These are phyloP conservation scores for Hypsopygia costalis DNA, from an alignment of 2,888 invertebrate genomes.

Conservation along the genomic window DNA sequence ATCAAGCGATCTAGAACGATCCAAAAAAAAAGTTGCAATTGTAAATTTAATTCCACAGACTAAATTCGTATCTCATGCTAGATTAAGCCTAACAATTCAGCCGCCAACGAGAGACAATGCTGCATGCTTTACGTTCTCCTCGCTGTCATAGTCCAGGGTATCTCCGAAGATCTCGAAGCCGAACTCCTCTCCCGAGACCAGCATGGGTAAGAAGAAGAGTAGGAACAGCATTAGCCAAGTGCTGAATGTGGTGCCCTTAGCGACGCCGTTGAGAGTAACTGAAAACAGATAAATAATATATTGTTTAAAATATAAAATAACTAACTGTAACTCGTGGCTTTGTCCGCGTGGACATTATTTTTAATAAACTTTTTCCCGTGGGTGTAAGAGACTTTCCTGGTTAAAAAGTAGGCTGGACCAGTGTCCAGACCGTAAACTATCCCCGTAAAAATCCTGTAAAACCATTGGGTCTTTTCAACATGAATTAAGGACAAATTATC, in stretches of 20 bases:
- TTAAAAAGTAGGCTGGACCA: no score
- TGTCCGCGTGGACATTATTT: no score
- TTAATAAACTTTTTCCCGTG: no score
- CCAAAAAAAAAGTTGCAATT: neutral
- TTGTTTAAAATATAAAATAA: no score
- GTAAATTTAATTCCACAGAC: constrained; percentile 12
- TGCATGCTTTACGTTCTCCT: constrained; percentile 22
- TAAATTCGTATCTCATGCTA: constrained; percentile 16
- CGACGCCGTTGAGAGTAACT: constrained; percentile 59
- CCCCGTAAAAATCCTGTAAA: no score
- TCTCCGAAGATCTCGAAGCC: constrained; percentile 29
- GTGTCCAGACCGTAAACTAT: no score
- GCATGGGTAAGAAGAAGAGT: constrained; percentile 50
- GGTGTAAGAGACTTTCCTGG: no score
- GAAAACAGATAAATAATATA: constrained; percentile 36
- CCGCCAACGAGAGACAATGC: constrained; percentile 42
- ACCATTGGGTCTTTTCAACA: no score
- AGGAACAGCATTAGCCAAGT: constrained; percentile 57
- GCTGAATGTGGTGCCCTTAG: constrained; percentile 30
- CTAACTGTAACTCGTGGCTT: no score
- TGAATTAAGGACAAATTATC: no score
- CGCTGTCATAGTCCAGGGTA: constrained; percentile 31
- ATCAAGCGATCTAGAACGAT: no score
- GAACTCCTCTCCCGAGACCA: constrained; percentile 44
- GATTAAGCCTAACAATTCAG: constrained; percentile 21